Evolutionary conservation across 2,888 invertebrate species (phyloP).

Genomic region (Odontocolon sp.): DNA sequence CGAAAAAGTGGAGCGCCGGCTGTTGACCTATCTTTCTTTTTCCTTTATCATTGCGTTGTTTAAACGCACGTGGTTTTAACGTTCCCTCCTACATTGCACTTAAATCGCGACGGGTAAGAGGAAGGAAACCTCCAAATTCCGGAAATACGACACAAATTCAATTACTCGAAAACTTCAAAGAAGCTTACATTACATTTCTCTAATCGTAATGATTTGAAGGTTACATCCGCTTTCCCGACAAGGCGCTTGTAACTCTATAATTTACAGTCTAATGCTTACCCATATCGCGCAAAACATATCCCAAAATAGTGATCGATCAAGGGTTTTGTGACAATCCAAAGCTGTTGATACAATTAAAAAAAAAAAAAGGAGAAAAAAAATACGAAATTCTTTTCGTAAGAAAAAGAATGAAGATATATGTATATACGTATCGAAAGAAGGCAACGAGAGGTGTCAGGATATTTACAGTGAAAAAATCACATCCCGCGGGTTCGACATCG

Average conservation of each 20-base stretch:
- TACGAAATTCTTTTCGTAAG: no score
- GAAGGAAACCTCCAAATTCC: slow-evolving; percentile 65
- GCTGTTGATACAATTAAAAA: slow-evolving; percentile 68
- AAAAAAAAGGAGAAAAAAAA: slow-evolving; percentile 39
- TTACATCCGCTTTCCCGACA: slow-evolving; percentile 8
- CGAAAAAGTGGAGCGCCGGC: slow-evolving; percentile 66
- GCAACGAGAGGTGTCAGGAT: slow-evolving; percentile 64
- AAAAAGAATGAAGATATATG: slow-evolving; percentile 40
- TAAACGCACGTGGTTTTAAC: slow-evolving; percentile 4
- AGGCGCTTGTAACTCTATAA: not conserved
- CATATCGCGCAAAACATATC: slow-evolving; percentile 58
- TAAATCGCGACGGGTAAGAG: slow-evolving; percentile 60
- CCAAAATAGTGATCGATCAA: slow-evolving; percentile 4
- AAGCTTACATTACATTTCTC: no score
- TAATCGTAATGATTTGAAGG: no score
- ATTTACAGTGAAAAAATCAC: slow-evolving; percentile 67
- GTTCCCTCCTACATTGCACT: slow-evolving; percentile 14
- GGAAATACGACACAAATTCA: no score
- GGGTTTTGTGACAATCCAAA: slow-evolving; percentile 67
- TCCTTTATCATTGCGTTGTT: slow-evolving; percentile 3
- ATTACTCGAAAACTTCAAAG: no score
- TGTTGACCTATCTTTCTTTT: slow-evolving; percentile 56
- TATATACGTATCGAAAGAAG: slow-evolving; percentile 48
- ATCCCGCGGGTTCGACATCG: slow-evolving; percentile 56
- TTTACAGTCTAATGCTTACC: slow-evolving; percentile 70